phyloP scores from a whole-genome alignment of 2,113 vertebrate species.

The Micronycteris hirsuta region DNA sequence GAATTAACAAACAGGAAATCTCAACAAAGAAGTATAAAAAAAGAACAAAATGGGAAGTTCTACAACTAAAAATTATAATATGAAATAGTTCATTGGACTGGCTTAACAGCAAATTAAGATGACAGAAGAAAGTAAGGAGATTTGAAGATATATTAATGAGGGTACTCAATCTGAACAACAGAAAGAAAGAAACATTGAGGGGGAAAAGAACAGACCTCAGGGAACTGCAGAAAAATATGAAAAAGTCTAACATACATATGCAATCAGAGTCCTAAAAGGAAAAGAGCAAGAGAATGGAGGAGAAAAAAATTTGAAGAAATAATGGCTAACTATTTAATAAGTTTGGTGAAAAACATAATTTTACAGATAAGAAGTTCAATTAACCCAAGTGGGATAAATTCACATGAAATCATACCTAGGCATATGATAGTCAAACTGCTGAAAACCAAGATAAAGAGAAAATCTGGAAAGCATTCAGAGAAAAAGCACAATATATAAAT shows the following conservation, averaged over 20 bases:
- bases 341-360: neutral
- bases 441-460: neutral
- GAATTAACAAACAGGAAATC: constrained; percentile 5
- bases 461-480: neutral
- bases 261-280: neutral
- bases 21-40: neutral
- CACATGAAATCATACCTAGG: neutral
- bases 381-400: neutral
- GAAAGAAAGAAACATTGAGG: neutral
- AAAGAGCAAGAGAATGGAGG: neutral
- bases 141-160: neutral
- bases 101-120: constrained; percentile 1
- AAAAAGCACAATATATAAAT: neutral
- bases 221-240: neutral
- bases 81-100: neutral
- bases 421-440: neutral
- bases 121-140: neutral
- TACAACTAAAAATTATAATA: constrained; percentile 36
- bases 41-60: constrained; percentile 30
- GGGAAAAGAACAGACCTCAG: neutral
- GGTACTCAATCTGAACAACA: neutral
- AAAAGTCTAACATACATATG: neutral
- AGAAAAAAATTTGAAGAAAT: constrained; percentile 16
- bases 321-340: neutral
- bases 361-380: neutral